Evolutionary conservation across 2,113 vertebrate genomes (phyloP).

Genomic region (Cygnus buccinator): DNA sequence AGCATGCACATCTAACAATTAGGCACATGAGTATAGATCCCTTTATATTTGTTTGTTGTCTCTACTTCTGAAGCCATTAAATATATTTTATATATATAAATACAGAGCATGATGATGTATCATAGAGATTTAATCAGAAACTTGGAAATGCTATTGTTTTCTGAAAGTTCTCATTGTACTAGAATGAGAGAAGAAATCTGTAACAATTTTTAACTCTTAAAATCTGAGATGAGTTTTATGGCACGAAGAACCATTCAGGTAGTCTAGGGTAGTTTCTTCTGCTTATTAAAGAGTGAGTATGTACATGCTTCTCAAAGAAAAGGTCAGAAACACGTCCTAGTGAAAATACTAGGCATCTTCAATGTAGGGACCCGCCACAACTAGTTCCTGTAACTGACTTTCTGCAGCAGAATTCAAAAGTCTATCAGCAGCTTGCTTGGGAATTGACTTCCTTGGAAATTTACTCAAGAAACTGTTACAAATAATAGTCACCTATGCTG

Average conservation of each 20-base stretch:
- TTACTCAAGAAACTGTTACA: background rate
- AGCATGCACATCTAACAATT: background rate
- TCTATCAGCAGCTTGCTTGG: background rate
- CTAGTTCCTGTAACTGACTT: background rate
- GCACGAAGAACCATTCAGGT: background rate
- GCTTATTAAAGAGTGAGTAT: background rate
- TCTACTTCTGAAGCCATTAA: background rate
- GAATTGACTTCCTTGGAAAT: background rate
- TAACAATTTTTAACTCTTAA: background rate
- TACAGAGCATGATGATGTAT: background rate
- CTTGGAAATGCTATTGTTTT: background rate
- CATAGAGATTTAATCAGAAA: background rate
- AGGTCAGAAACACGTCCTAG: background rate
- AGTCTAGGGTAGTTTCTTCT: background rate
- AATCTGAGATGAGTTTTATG: background rate
- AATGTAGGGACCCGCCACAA: background rate
- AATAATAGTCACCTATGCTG: background rate
- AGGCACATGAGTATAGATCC: fast-evolving
- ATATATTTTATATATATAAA: background rate
- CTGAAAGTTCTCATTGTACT: background rate
- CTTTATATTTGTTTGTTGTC: background rate
- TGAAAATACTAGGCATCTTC: background rate
- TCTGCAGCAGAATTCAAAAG: background rate
- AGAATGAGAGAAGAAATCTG: background rate
- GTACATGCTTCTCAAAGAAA: background rate